Percentiles rank a stretch among this genome's conserved stretches.
Evolutionary conservation across 1,140 invertebrate species (phyloP).

Genomic region (Panagrolaimus sp.): DNA sequence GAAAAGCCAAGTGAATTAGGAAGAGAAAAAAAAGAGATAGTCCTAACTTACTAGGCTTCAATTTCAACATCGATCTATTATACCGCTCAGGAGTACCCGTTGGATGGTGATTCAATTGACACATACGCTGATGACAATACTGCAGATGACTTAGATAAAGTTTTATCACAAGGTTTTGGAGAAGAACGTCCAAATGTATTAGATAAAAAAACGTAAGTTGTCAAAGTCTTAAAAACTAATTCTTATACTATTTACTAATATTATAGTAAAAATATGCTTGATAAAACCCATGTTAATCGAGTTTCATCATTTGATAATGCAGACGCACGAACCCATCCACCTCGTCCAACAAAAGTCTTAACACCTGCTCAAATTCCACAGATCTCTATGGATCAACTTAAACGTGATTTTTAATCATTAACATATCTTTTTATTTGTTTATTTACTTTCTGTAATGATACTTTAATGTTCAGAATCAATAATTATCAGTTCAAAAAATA

Average conservation of each 20-base stretch:
- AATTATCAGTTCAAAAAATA: no score
- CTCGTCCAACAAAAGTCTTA: no score
- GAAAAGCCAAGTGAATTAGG: no score
- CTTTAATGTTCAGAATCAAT: no score
- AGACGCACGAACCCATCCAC: neutral
- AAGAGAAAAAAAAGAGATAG: no score
- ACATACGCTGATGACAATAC: slow-evolving; percentile 3
- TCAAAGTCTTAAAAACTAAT: no score
- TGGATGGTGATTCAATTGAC: neutral
- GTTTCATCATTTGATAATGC: neutral
- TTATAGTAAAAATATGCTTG: neutral
- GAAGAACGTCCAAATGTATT: slow-evolving; percentile 6
- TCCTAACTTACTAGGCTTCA: no score
- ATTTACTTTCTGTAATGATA: no score
- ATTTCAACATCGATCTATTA: slow-evolving; percentile 9
- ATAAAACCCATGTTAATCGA: slow-evolving; percentile 3
- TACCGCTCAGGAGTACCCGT: slow-evolving; percentile 11
- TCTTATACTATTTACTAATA: neutral
- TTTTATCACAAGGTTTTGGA: slow-evolving; percentile 1
- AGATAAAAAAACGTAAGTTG: slow-evolving; percentile 9
- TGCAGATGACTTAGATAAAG: neutral
- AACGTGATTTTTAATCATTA: no score
- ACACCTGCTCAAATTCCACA: no score
- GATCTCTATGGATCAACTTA: no score
- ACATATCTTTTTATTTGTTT: no score